A percentile compares a stretch with the other conserved stretches of the same genome.
Conservation (phyloP, 2,888 invertebrate species). For the Syrista parreyssii region DNA sequence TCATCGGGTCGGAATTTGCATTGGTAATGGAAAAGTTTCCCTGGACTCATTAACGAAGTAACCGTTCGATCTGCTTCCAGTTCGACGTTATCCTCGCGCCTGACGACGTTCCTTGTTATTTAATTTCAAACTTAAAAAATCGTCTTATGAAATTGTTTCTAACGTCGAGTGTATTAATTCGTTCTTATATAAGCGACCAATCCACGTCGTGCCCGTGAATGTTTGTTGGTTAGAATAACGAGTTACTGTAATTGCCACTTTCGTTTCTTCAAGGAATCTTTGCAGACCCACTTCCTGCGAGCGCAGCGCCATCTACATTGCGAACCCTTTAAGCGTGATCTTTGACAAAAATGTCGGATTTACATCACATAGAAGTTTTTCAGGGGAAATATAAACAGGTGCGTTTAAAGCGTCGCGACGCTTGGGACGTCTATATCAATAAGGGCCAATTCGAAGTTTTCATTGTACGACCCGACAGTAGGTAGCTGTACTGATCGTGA, state of each 20-base stretch:
- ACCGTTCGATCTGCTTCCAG: conserved; percentile 27
- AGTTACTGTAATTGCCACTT: background rate
- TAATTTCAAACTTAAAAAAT: conserved; percentile 43
- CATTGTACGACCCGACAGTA: background rate
- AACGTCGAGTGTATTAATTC: background rate
- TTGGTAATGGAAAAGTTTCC: conserved; percentile 44
- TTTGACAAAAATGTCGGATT: background rate
- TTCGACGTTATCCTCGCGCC: background rate
- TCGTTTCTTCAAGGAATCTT: background rate
- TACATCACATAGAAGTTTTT: background rate
- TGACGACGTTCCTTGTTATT: conserved; percentile 20
- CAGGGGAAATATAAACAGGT: background rate
- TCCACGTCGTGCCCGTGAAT: background rate
- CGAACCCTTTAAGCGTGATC: background rate
- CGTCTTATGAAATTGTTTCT: background rate
- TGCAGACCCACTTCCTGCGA: background rate
- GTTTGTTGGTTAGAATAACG: background rate
- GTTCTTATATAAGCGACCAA: background rate
- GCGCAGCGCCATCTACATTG: background rate
- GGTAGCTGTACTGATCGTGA: background rate
- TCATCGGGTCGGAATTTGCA: conserved; percentile 37
- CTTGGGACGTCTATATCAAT: background rate
- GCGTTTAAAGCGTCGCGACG: background rate
- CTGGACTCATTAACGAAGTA: conserved; percentile 46
- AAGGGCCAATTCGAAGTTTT: background rate